Evolutionary conservation across 2,797 vertebrate species (phyloP).

Genomic region (Lepilemur ruficaudatus): DNA sequence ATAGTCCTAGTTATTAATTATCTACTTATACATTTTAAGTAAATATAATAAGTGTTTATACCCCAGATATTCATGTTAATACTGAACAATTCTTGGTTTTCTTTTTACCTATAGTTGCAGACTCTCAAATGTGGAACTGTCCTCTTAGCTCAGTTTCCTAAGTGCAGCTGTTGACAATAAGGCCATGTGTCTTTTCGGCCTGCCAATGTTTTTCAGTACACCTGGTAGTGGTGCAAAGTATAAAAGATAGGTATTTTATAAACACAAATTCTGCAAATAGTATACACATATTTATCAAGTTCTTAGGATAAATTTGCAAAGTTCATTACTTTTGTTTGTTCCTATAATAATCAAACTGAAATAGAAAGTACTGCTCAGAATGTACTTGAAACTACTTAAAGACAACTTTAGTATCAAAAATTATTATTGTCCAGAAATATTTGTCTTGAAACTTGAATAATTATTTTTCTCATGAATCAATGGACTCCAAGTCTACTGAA

Average conservation of each 20-base stretch:
- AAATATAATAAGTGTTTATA: background rate
- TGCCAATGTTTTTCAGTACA: background rate
- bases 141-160: background rate
- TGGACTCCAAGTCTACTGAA: background rate
- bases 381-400: background rate
- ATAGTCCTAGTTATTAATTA: background rate
- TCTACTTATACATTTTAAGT: background rate
- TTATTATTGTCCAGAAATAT: background rate
- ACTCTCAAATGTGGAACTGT: background rate
- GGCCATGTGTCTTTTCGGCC: background rate
- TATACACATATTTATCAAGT: background rate
- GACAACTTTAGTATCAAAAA: background rate
- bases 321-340: background rate
- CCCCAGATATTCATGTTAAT: background rate
- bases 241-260: background rate
- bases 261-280: background rate
- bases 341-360: background rate
- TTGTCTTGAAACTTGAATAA: background rate
- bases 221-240: background rate
- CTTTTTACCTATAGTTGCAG: background rate
- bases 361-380: background rate
- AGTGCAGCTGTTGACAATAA: background rate
- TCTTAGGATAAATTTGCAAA: background rate
- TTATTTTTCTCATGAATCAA: background rate
- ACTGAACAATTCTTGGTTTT: background rate